A percentile compares a stretch with the other conserved stretches of the same genome.
phyloP scores from a whole-genome alignment of 1,140 invertebrate genomes.

The Amyelois transitella region DNA sequence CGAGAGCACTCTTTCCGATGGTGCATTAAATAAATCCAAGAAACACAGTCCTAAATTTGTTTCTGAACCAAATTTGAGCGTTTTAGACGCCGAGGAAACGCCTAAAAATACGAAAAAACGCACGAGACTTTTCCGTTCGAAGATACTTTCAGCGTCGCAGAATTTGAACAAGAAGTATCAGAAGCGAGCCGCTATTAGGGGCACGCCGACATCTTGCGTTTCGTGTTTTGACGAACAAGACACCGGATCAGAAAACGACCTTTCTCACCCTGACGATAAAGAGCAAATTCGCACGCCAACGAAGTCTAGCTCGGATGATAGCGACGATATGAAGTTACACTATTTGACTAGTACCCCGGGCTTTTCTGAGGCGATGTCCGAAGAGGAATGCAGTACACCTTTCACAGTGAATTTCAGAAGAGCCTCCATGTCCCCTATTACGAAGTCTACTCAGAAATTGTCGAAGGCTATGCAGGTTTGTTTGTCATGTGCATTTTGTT shows the following conservation, averaged over 20 bases:
- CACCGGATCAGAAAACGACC: slow-evolving; percentile 38
- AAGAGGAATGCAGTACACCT: slow-evolving; percentile 57
- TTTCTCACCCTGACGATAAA: slow-evolving; percentile 18
- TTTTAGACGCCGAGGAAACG: slow-evolving; percentile 52
- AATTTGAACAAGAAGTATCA: slow-evolving; percentile 58
- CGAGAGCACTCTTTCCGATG: slow-evolving; percentile 61
- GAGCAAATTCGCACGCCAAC: slow-evolving; percentile 29
- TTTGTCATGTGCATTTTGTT: slow-evolving; percentile 15
- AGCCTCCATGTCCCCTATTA: slow-evolving; percentile 90
- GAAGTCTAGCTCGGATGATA: slow-evolving; percentile 25
- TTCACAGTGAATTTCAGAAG: slow-evolving; percentile 74
- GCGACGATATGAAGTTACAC: slow-evolving; percentile 37
- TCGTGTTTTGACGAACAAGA: slow-evolving; percentile 61
- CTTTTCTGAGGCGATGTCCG: slow-evolving; percentile 37
- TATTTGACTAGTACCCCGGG: slow-evolving; percentile 77
- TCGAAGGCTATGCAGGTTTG: slow-evolving; percentile 90
- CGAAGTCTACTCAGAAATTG: slow-evolving; percentile 88
- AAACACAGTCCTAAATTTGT: slow-evolving; percentile 68
- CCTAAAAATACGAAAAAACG: slow-evolving; percentile 59
- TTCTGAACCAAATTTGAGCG: slow-evolving; percentile 67
- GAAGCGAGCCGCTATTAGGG: slow-evolving; percentile 41
- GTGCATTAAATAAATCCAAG: slow-evolving; percentile 44
- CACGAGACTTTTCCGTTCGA: slow-evolving; percentile 58
- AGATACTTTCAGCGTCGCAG: slow-evolving; percentile 40
- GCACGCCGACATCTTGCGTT: slow-evolving; percentile 56